Conservation (phyloP, 37 sponge, comb jelly and placozoan species). For the Crambe crambe region DNA sequence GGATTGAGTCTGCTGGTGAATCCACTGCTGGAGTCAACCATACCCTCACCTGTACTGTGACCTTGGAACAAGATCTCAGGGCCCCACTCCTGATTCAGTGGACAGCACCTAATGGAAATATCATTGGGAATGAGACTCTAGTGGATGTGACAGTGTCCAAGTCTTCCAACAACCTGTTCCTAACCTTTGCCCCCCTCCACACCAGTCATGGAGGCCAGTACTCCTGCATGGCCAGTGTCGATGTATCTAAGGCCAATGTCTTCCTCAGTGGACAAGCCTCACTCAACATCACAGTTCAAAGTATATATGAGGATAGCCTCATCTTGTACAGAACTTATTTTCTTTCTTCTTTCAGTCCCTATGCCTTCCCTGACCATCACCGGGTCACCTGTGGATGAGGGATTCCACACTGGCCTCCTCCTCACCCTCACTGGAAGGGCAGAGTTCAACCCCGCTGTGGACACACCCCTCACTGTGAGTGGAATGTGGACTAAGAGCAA, state of each 20-base stretch:
- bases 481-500: neutral
- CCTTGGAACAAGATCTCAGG: neutral
- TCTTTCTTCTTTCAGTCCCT: constrained; percentile 7
- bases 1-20: neutral
- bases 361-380: neutral
- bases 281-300: neutral
- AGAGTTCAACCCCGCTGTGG: constrained; percentile 4
- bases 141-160: neutral
- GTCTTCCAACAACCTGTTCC: neutral
- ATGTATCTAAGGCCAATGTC: neutral
- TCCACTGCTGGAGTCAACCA: constrained; percentile 16
- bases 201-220: neutral
- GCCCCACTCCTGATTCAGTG: neutral
- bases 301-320: no score
- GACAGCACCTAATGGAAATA: neutral
- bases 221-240: neutral
- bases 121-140: neutral
- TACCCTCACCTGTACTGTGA: constrained; percentile 25
- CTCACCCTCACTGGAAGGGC: constrained; percentile 17
- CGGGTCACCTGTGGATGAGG: constrained; percentile 8
- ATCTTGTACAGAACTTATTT: no score
- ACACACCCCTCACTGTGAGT: constrained; percentile 4
- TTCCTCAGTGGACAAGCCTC: neutral
- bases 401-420: constrained; percentile 5
- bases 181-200: neutral